Percentiles rank a stretch among this genome's conserved stretches.
Evolutionary conservation across 2,888 invertebrate species (phyloP).

Genomic region (Synergus itoensis): DNA sequence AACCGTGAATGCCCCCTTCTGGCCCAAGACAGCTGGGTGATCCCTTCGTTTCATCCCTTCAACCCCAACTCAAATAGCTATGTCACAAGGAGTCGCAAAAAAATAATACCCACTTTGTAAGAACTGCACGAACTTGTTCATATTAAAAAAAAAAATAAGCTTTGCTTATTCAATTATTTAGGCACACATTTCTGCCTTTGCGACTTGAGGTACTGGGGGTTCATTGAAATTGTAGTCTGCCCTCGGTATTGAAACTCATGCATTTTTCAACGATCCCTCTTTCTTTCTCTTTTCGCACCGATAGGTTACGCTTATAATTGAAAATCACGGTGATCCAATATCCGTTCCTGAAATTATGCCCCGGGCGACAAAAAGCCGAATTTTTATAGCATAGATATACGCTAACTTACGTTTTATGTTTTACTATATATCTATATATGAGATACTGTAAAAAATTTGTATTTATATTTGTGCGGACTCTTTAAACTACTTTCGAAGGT

Average conservation of each 20-base stretch:
- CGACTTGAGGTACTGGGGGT: background rate
- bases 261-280: conserved; percentile 42
- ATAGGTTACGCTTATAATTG: conserved; percentile 64
- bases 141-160: background rate
- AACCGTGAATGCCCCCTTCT: conserved; percentile 26
- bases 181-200: background rate
- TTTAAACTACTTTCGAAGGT: conserved; percentile 53
- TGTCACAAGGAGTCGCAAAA: background rate
- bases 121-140: conserved; percentile 14
- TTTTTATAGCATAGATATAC: background rate
- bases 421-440: conserved; percentile 45
- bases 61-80: conserved; percentile 12
- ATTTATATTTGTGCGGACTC: conserved; percentile 51
- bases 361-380: background rate
- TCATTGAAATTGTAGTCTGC: conserved; percentile 1
- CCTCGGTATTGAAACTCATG: conserved; percentile 41
- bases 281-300: conserved; percentile 44
- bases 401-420: too few relatives aligned
- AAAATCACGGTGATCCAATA: conserved; percentile 69
- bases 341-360: conserved; percentile 44
- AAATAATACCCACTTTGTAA: conserved; percentile 36
- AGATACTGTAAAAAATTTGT: conserved; percentile 47
- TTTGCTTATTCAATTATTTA: conserved; percentile 32
- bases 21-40: conserved; percentile 27
- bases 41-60: background rate